Evolutionary conservation across 2,797 vertebrate genomes (phyloP).

Genomic region (Oophaga sylvatica): DNA sequence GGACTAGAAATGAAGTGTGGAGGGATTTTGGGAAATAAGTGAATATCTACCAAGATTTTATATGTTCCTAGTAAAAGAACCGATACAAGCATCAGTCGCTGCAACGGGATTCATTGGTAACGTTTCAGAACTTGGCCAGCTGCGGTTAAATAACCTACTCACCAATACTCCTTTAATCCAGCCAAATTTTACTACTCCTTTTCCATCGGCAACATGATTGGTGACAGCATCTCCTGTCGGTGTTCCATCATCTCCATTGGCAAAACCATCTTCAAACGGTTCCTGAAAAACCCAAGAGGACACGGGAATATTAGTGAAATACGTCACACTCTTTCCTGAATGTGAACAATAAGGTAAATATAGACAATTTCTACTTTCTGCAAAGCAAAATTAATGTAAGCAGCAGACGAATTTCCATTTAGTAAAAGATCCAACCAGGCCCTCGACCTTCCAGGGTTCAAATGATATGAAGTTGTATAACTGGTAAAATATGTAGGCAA

Average conservation of each 20-base stretch:
- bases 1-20: too few relatives aligned
- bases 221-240: conserved; percentile 89
- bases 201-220: conserved; percentile 85
- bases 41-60: too few relatives aligned
- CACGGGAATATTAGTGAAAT: not conserved
- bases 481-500: too few relatives aligned
- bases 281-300: conserved; percentile 76
- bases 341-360: too few relatives aligned
- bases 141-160: conserved; percentile 67
- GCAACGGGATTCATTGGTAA: too few relatives aligned
- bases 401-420: not conserved
- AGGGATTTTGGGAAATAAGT: too few relatives aligned
- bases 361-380: too few relatives aligned
- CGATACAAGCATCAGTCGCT: too few relatives aligned
- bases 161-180: conserved; percentile 99
- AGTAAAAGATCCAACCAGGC: not conserved
- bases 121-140: too few relatives aligned
- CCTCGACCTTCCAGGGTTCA: not conserved
- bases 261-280: conserved; percentile 95
- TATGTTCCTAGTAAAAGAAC: too few relatives aligned
- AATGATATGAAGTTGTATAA: too few relatives aligned
- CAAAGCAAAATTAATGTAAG: not conserved
- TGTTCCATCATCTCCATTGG: conserved; percentile 92
- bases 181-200: conserved; percentile 95
- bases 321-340: not conserved